Evolutionary conservation across 2,113 vertebrate species (phyloP).

Genomic region (Pongo abelii): DNA sequence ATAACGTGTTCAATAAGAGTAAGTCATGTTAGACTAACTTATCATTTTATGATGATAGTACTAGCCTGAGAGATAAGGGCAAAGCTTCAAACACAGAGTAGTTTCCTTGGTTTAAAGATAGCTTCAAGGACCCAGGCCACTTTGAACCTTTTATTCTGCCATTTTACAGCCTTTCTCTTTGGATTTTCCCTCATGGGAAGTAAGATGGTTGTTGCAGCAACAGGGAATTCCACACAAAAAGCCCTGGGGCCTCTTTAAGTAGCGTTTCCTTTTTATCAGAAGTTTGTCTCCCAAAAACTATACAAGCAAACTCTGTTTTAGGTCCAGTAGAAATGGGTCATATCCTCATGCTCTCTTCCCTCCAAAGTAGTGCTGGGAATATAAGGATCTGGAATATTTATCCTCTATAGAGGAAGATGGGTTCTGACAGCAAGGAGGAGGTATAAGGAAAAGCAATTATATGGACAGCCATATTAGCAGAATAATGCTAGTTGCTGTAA

Average conservation of each 20-base stretch:
- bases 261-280: neutral
- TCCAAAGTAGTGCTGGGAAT: neutral
- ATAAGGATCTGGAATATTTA: neutral
- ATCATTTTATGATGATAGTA: neutral
- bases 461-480: neutral
- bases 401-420: neutral
- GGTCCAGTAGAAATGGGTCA: neutral
- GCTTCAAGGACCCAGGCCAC: neutral
- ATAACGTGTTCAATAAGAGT: neutral
- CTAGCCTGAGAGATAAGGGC: neutral
- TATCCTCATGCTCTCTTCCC: neutral
- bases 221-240: neutral
- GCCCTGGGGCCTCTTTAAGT: neutral
- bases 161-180: neutral
- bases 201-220: neutral
- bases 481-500: neutral
- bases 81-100: neutral
- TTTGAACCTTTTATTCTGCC: neutral
- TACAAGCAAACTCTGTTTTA: neutral
- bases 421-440: neutral
- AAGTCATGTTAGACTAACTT: neutral
- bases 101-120: neutral
- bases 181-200: neutral
- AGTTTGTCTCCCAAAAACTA: neutral
- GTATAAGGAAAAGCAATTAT: neutral